phyloP scores from a whole-genome alignment of 2,113 vertebrate species.

The Myiagra hebetior region DNA sequence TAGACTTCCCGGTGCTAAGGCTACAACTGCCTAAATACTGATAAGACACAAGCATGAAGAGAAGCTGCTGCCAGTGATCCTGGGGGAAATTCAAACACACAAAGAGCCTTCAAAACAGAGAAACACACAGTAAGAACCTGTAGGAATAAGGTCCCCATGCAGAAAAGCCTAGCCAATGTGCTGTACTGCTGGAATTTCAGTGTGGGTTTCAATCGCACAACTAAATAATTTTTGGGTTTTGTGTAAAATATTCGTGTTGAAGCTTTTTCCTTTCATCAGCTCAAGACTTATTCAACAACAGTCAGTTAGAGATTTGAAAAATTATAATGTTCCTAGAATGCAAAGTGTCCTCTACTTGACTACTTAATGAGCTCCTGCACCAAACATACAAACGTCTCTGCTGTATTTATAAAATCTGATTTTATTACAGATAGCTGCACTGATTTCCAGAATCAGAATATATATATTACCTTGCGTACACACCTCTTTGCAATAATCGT shows the following conservation, averaged over 20 bases:
- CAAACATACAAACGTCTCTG: fast-evolving
- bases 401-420: neutral
- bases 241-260: neutral
- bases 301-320: neutral
- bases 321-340: neutral
- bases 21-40: neutral
- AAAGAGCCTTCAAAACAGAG: neutral
- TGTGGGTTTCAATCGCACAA: neutral
- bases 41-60: neutral
- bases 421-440: neutral
- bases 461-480: neutral
- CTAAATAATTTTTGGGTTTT: neutral
- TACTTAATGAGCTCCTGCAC: neutral
- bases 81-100: neutral
- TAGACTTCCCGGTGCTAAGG: neutral
- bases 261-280: neutral
- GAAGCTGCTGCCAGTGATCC: neutral
- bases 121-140: neutral
- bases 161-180: neutral
- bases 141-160: neutral
- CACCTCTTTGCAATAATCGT: neutral
- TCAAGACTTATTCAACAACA: neutral
- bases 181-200: neutral
- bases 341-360: neutral
- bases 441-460: neutral